Conservation (phyloP, 30 jellyfish, hydroid and myxozoan genomes). For the Hydractinia echinata region DNA sequence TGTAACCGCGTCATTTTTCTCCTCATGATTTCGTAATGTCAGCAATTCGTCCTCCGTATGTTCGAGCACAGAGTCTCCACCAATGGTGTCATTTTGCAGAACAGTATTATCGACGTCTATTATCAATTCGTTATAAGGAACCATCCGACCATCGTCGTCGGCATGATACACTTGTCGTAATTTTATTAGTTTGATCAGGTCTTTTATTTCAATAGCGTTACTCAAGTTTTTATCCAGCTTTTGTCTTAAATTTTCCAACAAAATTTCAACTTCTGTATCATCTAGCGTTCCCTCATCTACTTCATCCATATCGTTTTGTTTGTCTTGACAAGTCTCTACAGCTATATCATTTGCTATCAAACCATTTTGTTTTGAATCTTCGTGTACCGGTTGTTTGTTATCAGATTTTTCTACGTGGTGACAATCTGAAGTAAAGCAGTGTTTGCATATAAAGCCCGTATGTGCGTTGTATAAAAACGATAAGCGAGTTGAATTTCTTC, state of each 20-base stretch:
- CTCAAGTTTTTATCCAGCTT: neutral
- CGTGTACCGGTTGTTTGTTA: conserved; percentile 7
- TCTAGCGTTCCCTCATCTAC: neutral
- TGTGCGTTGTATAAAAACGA: conserved; percentile 22
- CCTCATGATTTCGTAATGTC: neutral
- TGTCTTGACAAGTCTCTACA: neutral
- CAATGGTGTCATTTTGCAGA: neutral
- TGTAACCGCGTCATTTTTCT: neutral
- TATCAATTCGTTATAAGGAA: conserved; percentile 2
- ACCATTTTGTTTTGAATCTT: neutral
- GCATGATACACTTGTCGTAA: neutral
- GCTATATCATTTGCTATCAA: neutral
- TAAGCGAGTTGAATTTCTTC: conserved; percentile 21
- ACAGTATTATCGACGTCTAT: neutral
- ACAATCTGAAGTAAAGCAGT: conserved; percentile 25
- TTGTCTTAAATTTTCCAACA: neutral
- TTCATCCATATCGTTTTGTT: neutral
- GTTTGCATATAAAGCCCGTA: conserved; percentile 31
- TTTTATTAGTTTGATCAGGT: neutral
- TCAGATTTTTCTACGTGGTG: neutral
- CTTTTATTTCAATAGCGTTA: neutral
- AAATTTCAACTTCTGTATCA: neutral
- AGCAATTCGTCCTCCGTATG: neutral
- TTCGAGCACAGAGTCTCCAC: neutral
- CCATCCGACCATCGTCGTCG: neutral